Base-by-base conservation (phyloP, 2,797 vertebrate genomes). In the Tapirus indicus region DNA sequence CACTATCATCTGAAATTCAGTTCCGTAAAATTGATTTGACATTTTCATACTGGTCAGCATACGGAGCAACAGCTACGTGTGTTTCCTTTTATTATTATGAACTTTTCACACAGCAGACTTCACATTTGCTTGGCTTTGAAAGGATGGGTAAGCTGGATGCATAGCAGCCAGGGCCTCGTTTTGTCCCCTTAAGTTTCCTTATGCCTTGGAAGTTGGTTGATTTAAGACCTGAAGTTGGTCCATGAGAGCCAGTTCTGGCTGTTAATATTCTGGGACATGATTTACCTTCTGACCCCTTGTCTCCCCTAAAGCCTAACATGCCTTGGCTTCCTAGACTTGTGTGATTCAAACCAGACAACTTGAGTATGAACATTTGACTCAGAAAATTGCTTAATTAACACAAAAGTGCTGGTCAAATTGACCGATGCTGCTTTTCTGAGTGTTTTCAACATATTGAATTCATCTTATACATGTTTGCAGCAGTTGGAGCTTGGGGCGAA, bases 311-410 rank as follows among this genome's bases (percentile, higher is more conserved):
- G 84, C 12, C 85, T 60, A 88, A 89, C 62, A 25, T 88, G 75
- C 87, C 71, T 95, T 80, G 7, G 35, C 32, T 91, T 88, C 54
- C n/a, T 89, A 88, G 68, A 71, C 32, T 92, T 95, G 85, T 79
- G 86, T 96, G 69, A 97, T 94, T 97, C 95, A 97, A 97, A 95
- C 74, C 93, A 97, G 83, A 96, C 92, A 94, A 80, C 66, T 21
- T 88, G 80, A 38, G 25, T 71, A 92, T 95, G 84, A 94, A 91
- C 27, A 49, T 69, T 72, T 92, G 74, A 92, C 80, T 87, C 69
- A 75, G 72, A 97, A 95, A 80, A 92, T 97, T 93, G 74, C 74
- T 86, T 96, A 95, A 94, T 95, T 93, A 89, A 94, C 69, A 66
- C 27, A 68, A 75, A 95, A 93, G 84, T 89, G 21, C n/a, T 64